Base-by-base conservation (phyloP, 2,113 vertebrate species). In the Pachypanchax playfairii region DNA sequence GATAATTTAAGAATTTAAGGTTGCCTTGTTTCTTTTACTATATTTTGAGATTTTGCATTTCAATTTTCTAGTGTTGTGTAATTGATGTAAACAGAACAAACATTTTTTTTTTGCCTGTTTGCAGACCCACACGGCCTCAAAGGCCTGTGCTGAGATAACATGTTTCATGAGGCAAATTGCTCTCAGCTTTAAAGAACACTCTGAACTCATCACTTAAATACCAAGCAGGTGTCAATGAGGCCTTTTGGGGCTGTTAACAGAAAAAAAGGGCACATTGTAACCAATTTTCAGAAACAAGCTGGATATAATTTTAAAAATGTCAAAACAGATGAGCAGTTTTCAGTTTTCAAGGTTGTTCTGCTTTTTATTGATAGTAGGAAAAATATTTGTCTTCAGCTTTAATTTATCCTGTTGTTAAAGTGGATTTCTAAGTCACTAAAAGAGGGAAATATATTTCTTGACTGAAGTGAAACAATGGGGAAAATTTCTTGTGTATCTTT, bases 151-250 rank as follows among this genome's bases (percentile, higher is more conserved):
- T 18, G 15, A 48, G 43, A 47, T 36, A 21, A 18, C 31, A 38
- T 29, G 25, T 8, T 35, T 43, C 24, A 35, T 6, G 28, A 21
- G 26, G 11, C 36, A 7, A 61, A 36, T 14, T 11, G 33, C 10
- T 62, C 17, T 52, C 43, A 48, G 38, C 44, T 65, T 35, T 15
- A 25, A 21, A 42, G 46, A 53, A 48, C 55, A 52, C 25, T 47
- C 29, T 70, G 55, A 65, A 65, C 44, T 68, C 38, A 47, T 60
- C 18, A 18, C 29, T 66, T 61, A 51, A 47, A 51, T 46, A 44
- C 36, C 0, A 38, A 51, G 44, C 31, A 22, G 46, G 26, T 58
- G 53, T 70, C 62, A 47, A 51, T 55, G n/a, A 53, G 49, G 31
- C 17, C 63, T 55, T 60, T 41, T 75, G 20, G 13, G 36, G 42